These are phyloP conservation scores for Zhuqinia jingwanae DNA, from an alignment of 2,888 invertebrate species.

Conservation along the genomic window DNA sequence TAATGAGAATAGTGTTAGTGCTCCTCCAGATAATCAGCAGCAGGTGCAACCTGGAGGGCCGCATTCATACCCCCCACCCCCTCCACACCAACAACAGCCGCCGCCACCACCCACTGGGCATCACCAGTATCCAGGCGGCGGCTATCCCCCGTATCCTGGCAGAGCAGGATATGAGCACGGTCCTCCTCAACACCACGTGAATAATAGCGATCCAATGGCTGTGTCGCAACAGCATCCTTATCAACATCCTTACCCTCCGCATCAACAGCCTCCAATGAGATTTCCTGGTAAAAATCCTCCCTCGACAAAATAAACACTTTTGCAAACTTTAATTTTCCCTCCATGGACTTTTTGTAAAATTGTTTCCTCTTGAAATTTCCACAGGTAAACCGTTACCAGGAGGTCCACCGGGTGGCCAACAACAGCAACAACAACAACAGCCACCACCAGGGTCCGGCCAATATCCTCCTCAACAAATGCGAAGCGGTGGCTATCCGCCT, in stretches of 20 bases:
- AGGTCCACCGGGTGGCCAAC: conserved; percentile 72
- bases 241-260: conserved; percentile 74
- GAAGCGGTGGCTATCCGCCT: conserved; percentile 69
- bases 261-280: conserved; percentile 78
- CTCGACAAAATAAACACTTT: no score
- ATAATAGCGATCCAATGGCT: conserved; percentile 73
- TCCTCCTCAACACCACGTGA: conserved; percentile 75
- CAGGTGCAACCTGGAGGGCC: conserved; percentile 69
- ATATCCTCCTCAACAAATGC: conserved; percentile 78
- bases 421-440: conserved; percentile 71
- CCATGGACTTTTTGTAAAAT: no score
- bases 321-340: no score
- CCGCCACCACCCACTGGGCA: conserved; percentile 73
- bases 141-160: conserved; percentile 74
- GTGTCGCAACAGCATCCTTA: conserved; percentile 71
- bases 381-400: conserved; percentile 78
- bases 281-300: conserved; percentile 79
- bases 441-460: conserved; percentile 75
- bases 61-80: conserved; percentile 68
- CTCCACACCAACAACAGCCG: conserved; percentile 74
- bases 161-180: conserved; percentile 74
- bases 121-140: conserved; percentile 73
- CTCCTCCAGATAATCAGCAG: conserved; percentile 69
- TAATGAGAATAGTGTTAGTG: conserved; percentile 73
- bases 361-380: conserved; percentile 29